Evolutionary conservation across 2,113 vertebrate genomes (phyloP).

Genomic region (Balaeniceps rex): DNA sequence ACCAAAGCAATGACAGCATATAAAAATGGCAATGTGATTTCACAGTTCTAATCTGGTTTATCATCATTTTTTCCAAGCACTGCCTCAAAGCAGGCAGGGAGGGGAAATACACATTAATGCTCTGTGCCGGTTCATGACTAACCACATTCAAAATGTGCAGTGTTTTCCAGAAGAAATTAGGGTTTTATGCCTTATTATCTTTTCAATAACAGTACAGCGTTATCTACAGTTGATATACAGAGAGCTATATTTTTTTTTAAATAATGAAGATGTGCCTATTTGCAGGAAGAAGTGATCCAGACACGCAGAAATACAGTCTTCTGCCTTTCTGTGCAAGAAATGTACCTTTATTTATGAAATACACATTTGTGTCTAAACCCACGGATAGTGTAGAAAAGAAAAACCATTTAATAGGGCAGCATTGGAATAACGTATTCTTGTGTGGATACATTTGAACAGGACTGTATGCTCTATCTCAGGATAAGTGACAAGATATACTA

Average conservation of each 20-base stretch:
- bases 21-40: slow-evolving; percentile 51
- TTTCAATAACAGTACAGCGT: background rate
- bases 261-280: background rate
- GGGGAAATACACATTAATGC: background rate
- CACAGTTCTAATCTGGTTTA: slow-evolving; percentile 35
- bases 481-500: background rate
- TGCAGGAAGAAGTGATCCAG: background rate
- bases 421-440: background rate
- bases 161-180: slow-evolving; percentile 13
- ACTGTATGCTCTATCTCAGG: background rate
- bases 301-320: background rate
- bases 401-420: background rate
- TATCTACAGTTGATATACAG: background rate
- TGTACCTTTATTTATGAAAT: background rate
- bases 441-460: background rate
- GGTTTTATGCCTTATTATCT: background rate
- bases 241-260: background rate
- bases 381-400: background rate
- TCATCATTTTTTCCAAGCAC: slow-evolving; percentile 56
- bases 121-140: background rate
- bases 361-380: background rate
- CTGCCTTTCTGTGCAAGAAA: background rate
- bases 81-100: slow-evolving; percentile 1
- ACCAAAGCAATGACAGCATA: background rate
- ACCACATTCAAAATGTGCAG: background rate